Base-by-base conservation (phyloP, 2,888 invertebrate species). In the Lepidocyrtinus sp. region DNA sequence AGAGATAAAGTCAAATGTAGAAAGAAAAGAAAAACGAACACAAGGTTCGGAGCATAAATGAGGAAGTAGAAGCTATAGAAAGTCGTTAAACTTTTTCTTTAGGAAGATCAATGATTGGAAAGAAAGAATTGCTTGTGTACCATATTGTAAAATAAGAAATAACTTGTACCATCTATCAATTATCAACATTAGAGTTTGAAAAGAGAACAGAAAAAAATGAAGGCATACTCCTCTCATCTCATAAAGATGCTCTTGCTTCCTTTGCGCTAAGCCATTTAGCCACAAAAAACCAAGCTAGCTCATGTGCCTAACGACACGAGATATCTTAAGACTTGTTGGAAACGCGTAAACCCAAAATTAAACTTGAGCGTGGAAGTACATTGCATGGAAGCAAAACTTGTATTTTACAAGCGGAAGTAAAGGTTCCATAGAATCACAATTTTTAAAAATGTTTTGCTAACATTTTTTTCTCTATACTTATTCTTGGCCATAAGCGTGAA, bases 111-210 rank as follows among this genome's bases (percentile, higher is more conserved):
- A 12, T 74, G 67, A 75, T 67, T 55, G 73, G 59, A 73, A 68
- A 67, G 45, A 62, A 21, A 24, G 45, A 67, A 24, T 67, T 67
- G 50, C 26, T 55, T 50, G 50, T 65, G 65, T 65, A 55, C 19
- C 59, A 59, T 59, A 59, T 59, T 50, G 50, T 50, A 50, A 46
- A 65, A 74, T 21, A 36, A 65, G 67, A 59, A 67, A 27, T 73
- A 46, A 63, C 73, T 64, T 45, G 25, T 70, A 59, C 59, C 27
- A 24, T 63, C 72, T 62, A 45, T 24, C 72, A 72, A 72, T 72
- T 72, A 72, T 72, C 72, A 72, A 21, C 26, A 24, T 17, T 61
- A 36, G 36, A 22, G 59, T 22, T 59, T 21, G 21, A n/a, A 59
- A 59, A 59, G 36, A 36, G 36, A 9, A 36, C 5, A 36, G 36